Conservation (phyloP, 1,140 invertebrate species). For the Artemia franciscana region DNA sequence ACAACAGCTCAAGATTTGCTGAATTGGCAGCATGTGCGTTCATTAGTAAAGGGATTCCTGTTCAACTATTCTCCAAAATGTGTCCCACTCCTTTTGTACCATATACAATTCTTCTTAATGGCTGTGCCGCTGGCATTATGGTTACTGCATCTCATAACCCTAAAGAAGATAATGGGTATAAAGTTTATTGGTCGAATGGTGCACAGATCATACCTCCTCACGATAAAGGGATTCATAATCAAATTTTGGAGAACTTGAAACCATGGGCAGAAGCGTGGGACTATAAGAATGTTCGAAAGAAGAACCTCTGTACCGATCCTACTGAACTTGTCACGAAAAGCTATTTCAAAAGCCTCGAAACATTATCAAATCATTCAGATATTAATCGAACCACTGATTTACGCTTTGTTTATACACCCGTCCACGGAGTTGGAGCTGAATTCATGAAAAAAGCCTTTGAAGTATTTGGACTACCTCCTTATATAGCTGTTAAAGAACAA, state of each 20-base stretch:
- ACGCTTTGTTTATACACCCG: slow-evolving; percentile 71
- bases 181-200: slow-evolving; percentile 87
- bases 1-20: slow-evolving; percentile 82
- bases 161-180: slow-evolving; percentile 97
- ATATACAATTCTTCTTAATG: slow-evolving; percentile 42
- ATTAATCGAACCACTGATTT: slow-evolving; percentile 18
- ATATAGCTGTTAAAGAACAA: slow-evolving; percentile 59
- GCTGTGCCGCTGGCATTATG: slow-evolving; percentile 64
- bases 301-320: slow-evolving; percentile 23
- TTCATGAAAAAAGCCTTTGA: slow-evolving; percentile 54
- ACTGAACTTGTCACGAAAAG: slow-evolving; percentile 27
- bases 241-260: slow-evolving; percentile 49
- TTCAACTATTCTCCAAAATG: slow-evolving; percentile 55
- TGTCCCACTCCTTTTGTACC: slow-evolving; percentile 85
- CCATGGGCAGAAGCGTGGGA: slow-evolving; percentile 44
- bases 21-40: slow-evolving; percentile 71
- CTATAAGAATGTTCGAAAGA: slow-evolving; percentile 17
- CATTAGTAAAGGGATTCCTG: slow-evolving; percentile 43
- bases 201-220: slow-evolving; percentile 76
- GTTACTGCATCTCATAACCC: slow-evolving; percentile 98
- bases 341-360: slow-evolving; percentile 43
- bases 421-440: slow-evolving; percentile 86
- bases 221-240: slow-evolving; percentile 60
- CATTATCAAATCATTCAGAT: neutral
- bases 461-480: slow-evolving; percentile 29